Evolutionary conservation across 2,797 vertebrate genomes (phyloP), one percentile per base, ranked within the genome.

Genomic region (Galagoides demidoff): DNA sequence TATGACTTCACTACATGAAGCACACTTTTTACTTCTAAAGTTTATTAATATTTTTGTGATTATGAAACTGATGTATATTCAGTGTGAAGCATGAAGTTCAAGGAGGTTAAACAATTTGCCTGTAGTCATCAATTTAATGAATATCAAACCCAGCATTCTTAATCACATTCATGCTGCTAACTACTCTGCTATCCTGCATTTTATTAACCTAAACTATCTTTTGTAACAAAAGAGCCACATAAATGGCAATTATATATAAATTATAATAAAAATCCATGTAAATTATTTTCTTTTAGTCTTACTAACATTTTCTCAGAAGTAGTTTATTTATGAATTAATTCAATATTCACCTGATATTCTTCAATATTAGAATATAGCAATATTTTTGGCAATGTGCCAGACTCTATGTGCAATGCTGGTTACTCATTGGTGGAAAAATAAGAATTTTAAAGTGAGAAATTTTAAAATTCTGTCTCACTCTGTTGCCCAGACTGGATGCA

Each of bases 221-320:
- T 83, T 82, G n/a, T 17, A 88, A 88, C 23, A 49, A 92, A 85
- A 63, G 37, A 87, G 8, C 31, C 17, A 73, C 81, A 37, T 63
- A 93, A 95, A 77, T 90, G 49, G 7, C 73, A 81, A 90, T 93
- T 90, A 84, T 43, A 63, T 43, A 86, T 23, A 81, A 61, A 64
- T 83, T 1, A 68, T 90, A 83, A 79, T 66, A 81, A 82, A 95
- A 92, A 45, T 93, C 12, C 17, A 76, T 66, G 17, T 23, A 92
- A 73, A 23, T 19, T 37, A 81, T 77, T 90, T 92, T 70, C 34
- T 76, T 87, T 68, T 63, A 4, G 14, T 70, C n/a, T 83, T 71
- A 64, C 3, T 63, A 17, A 16, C 4, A 89, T 49, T 94, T 96
- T 66, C 31, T 88, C 45, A n/a, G 25, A 61, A 85, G n/a, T 87